Evolutionary conservation across 2,797 vertebrate species (phyloP).

Genomic region (Buphagus erythrorhynchus): DNA sequence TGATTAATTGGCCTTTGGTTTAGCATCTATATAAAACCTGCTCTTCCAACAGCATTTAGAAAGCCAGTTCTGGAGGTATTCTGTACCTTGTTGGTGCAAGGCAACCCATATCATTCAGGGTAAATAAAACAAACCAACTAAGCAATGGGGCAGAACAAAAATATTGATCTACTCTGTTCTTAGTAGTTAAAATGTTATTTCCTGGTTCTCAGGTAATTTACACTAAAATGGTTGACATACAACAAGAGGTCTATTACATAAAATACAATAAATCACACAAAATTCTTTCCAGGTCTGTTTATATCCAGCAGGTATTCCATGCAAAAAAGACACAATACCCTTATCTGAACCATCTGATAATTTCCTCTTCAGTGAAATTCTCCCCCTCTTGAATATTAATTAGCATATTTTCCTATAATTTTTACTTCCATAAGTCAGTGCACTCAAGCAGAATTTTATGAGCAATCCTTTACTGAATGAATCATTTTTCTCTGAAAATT

Average conservation of each 20-base stretch:
- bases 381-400: not conserved
- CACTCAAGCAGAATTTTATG: not conserved
- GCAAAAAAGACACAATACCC: not conserved
- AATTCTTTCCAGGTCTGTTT: not conserved
- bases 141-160: not conserved
- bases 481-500: not conserved
- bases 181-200: not conserved
- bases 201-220: not conserved
- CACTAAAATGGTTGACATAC: not conserved
- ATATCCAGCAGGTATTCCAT: not conserved
- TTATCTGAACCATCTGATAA: not conserved
- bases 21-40: not conserved
- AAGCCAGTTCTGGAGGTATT: not conserved
- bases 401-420: not conserved
- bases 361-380: not conserved
- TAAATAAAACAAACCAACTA: not conserved
- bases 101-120: not conserved
- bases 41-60: not conserved
- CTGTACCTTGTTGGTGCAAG: not conserved
- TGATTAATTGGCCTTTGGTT: not conserved
- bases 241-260: not conserved
- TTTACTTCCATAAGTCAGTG: not conserved
- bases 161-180: not conserved
- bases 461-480: not conserved
- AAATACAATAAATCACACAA: not conserved